Evolutionary conservation across 2,113 vertebrate genomes (phyloP).

Genomic region (Ophthalmolycus amberensis): DNA sequence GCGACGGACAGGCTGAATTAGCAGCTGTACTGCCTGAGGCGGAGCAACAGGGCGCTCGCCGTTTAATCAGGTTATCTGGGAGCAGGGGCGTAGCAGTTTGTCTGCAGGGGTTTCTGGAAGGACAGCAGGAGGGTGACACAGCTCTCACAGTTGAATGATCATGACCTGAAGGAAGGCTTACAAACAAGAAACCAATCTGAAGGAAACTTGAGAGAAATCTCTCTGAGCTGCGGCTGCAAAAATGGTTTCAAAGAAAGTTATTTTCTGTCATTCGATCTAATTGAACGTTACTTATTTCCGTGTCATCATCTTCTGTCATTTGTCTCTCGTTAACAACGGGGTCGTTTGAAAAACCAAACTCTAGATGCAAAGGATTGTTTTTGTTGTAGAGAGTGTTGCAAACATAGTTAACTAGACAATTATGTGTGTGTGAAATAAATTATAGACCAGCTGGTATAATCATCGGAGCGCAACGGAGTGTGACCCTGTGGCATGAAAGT

Average conservation of each 20-base stretch:
- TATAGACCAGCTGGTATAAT: slow-evolving; percentile 22
- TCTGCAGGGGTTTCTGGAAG: slow-evolving; percentile 32
- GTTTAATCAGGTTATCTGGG: slow-evolving; percentile 72
- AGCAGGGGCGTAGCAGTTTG: slow-evolving; percentile 34
- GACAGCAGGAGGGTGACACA: slow-evolving; percentile 48
- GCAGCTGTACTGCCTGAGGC: slow-evolving; percentile 45
- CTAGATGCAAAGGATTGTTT: neutral
- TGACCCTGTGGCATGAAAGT: slow-evolving; percentile 20
- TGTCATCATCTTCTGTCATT: neutral
- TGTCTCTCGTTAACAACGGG: neutral
- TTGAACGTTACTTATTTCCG: neutral
- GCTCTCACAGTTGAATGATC: slow-evolving; percentile 40
- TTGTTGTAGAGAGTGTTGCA: neutral
- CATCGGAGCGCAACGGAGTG: slow-evolving; percentile 16
- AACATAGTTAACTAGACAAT: slow-evolving; percentile 23
- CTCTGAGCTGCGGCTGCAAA: neutral
- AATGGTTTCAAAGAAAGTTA: slow-evolving; percentile 3
- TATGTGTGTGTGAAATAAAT: slow-evolving; percentile 35
- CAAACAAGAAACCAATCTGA: slow-evolving; percentile 9
- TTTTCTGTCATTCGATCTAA: neutral
- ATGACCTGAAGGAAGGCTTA: slow-evolving; percentile 42
- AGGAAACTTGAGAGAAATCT: slow-evolving; percentile 19
- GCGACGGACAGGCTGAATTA: slow-evolving; percentile 65
- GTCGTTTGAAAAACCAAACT: neutral
- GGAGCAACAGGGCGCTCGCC: slow-evolving; percentile 55